Base-by-base conservation (phyloP, 2,797 vertebrate genomes). In the Micropoecilia bifurca region DNA sequence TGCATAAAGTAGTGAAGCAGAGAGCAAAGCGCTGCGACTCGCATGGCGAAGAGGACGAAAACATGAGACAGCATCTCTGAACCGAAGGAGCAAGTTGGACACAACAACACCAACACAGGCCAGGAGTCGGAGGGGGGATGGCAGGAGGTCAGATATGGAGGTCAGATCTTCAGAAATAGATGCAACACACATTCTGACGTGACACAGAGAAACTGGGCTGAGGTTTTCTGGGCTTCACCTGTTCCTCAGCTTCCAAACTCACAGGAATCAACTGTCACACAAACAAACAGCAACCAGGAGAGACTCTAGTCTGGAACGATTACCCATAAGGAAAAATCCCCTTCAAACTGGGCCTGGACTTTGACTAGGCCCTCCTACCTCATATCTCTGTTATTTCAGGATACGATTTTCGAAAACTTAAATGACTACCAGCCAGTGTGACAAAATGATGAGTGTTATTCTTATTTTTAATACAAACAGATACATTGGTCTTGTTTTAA, bases 121-220 rank as follows among this genome's bases (percentile, higher is more conserved):
- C 72, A 53, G 43, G 43, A 36, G 55, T 18, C 13, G 3, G 28
- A 28, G 80, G 85, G 39, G 46, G 33, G 77, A 75, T 50, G 69
- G 78, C 74, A 48, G 2, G 71, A 47, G 87, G 87, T 91, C 88
- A 83, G 43, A 16, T 59, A 48, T 0, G 5, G 78, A 77, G 87
- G 87, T 89, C 71, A 84, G 71, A 77, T 20, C 30, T 78, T 79
- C 85, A 87, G 71, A 91, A 93, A 93, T 94, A 91, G 89, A 87
- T 71, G 30, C 75, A 74, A 79, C 63, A 47, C 79, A 85, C 88
- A 80, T 76, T 77, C 25, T 33, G 53, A 9, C 66, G 59, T 78
- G 85, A 86, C 71, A 83, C 76, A 73, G 48, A 47, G 53, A 86
- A 80, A 76, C 68, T 76, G 77, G 80, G 82, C 78, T 77, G 9